phyloP scores from a whole-genome alignment of 2,113 vertebrate species.

The rat (Rattus norvegicus) region DNA sequence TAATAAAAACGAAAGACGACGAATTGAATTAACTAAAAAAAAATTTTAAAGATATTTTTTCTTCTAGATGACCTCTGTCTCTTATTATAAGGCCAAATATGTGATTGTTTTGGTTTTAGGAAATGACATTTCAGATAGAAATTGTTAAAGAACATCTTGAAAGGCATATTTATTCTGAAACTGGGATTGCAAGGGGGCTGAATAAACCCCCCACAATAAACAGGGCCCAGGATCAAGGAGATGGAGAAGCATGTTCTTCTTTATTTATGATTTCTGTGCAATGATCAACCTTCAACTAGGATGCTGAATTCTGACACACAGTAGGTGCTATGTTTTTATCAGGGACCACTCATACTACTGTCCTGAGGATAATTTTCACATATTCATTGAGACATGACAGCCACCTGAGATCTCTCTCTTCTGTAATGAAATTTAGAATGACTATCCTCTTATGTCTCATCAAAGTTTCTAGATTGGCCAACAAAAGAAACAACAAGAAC shows the following conservation, averaged over 20 bases:
- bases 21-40: background rate
- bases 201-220: constrained; percentile 1
- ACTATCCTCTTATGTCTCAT: constrained; percentile 24
- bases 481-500: constrained; percentile 31
- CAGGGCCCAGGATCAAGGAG: background rate
- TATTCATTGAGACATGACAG: constrained; percentile 30
- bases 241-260: background rate
- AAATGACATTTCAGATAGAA: background rate
- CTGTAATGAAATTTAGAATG: constrained; percentile 31
- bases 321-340: constrained; percentile 1
- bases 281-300: background rate
- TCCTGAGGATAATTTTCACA: background rate
- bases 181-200: background rate
- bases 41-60: background rate
- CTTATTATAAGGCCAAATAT: background rate
- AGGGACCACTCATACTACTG: background rate
- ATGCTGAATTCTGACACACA: constrained; percentile 12
- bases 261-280: background rate
- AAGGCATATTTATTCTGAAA: constrained; percentile 15
- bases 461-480: constrained; percentile 4
- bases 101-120: constrained; percentile 37
- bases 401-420: background rate
- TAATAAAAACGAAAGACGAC: constrained; percentile 10
- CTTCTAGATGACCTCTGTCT: background rate
- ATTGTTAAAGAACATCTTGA: constrained; percentile 16